These are phyloP conservation scores for Eutrigla gurnardus DNA, from an alignment of 2,797 vertebrate genomes.

Conservation along the genomic window DNA sequence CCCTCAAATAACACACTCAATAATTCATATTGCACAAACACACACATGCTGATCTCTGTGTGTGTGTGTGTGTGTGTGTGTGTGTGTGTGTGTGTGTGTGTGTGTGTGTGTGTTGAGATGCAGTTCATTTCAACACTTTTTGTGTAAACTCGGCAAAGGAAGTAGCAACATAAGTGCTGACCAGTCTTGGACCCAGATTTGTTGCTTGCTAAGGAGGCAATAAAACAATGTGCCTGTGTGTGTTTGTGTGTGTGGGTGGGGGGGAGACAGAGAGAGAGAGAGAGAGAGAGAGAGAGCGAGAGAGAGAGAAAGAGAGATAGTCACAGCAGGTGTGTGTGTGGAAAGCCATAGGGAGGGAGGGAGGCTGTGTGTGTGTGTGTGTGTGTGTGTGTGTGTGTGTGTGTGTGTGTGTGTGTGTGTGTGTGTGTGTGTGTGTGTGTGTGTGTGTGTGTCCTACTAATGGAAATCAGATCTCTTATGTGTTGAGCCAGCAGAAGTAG, in stretches of 20 bases:
- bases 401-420: conserved; percentile 37
- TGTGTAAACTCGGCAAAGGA: conserved; percentile 43
- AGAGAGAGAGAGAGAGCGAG: neutral
- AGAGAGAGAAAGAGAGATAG: neutral
- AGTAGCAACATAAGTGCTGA: conserved; percentile 51
- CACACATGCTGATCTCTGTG: conserved; percentile 9
- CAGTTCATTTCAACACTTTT: conserved; percentile 46
- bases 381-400: no score
- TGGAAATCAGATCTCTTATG: conserved; percentile 74
- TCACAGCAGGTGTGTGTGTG: conserved; percentile 30
- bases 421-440: conserved; percentile 35
- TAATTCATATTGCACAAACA: conserved; percentile 73
- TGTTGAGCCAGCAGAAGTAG: conserved; percentile 79
- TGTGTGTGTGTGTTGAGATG: conserved; percentile 23
- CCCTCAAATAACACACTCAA: conserved; percentile 85
- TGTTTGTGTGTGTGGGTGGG: neutral
- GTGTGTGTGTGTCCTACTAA: conserved; percentile 58
- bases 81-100: conserved; percentile 8
- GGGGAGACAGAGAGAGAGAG: neutral
- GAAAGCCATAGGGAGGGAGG: conserved; percentile 6
- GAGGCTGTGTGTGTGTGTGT: conserved; percentile 24
- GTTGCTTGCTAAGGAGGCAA: conserved; percentile 50
- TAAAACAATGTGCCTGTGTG: conserved; percentile 33
- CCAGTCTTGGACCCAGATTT: conserved; percentile 16
- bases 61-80: conserved; percentile 1